Evolutionary conservation across 2,888 invertebrate genomes (phyloP), one percentile per base, ranked within the genome.

Genomic region (Galerucella calmariensis): DNA sequence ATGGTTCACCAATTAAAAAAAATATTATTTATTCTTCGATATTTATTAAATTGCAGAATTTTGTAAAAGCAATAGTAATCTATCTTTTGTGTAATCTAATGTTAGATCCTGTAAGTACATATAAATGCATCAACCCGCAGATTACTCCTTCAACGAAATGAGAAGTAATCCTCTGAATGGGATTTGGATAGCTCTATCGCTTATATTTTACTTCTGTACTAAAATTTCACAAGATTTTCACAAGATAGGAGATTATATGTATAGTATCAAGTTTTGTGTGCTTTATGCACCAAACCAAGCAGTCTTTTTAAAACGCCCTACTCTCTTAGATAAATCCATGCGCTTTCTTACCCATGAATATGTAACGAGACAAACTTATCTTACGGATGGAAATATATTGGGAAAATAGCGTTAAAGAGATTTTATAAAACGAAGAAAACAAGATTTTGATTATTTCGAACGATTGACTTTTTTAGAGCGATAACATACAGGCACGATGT

Each of bases 161-260:
- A 35, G 68, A 68, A 73, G 66, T 72, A 61, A 51, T 75, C 77
- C 77, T 77, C 16, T 46, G 76, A 79, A 79, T 79, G 75, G 75
- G 75, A 79, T 80, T 69, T 75, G 77, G 79, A 81, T 81, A 79
- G 78, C 78, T 74, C 77, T 75, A 72, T 53, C 72, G 76, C 79
- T 77, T 79, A 80, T 78, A 81, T 78, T 81, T 80, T 75, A 75
- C 77, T 75, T 74, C 67, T 72, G 73, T 69, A 72, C 68, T 61
- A 69, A 70, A 75, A 44, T 63, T 48, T 73, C 67, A 72, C 27
- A 27, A 27, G 27, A 77, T 72, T 70, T 75, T 74, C 74, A 75
- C 67, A 67, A 78, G 68, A 75, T 75, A 68, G 75, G 53, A 68
- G 73, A 77, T 78, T 77, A 77, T 74, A 70, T 75, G 75, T 73